phyloP scores from a whole-genome alignment of 2,888 invertebrate species.

The Pammene aurita region DNA sequence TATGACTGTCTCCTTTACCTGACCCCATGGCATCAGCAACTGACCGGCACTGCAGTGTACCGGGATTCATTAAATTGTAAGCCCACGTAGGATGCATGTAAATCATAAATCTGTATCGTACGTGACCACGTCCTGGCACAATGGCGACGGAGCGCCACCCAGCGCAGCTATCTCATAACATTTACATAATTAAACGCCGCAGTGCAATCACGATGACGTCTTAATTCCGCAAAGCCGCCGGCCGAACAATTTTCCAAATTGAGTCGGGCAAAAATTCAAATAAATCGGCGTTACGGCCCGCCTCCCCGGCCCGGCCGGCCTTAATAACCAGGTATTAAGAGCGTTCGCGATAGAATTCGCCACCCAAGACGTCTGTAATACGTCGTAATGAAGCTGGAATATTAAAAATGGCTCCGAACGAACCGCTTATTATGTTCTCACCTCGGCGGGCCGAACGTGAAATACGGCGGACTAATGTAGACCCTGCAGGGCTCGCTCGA shows the following conservation, averaged over 20 bases:
- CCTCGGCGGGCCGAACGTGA: conserved; percentile 78
- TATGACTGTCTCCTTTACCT: conserved; percentile 33
- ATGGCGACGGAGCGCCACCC: conserved; percentile 72
- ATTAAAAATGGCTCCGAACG: conserved; percentile 81
- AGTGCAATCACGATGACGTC: conserved; percentile 81
- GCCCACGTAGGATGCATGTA: conserved; percentile 50
- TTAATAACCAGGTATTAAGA: conserved; percentile 80
- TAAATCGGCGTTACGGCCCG: conserved; percentile 76
- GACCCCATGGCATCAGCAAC: conserved; percentile 36
- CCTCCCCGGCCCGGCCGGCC: conserved; percentile 67
- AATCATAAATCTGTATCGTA: conserved; percentile 70
- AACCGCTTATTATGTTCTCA: conserved; percentile 83
- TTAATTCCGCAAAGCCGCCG: conserved; percentile 82
- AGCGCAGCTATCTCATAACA: conserved; percentile 76
- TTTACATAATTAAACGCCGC: conserved; percentile 83
- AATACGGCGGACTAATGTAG: conserved; percentile 79
- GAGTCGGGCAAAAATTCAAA: conserved; percentile 83
- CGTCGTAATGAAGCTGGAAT: conserved; percentile 82
- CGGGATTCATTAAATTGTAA: conserved; percentile 40
- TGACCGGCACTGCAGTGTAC: conserved; percentile 35
- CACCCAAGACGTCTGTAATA: conserved; percentile 83
- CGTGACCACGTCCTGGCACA: conserved; percentile 74
- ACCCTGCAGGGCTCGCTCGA: conserved; percentile 57
- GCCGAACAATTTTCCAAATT: conserved; percentile 82
- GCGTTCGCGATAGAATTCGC: conserved; percentile 82